Percentiles rank a stretch among this genome's conserved stretches.
Conservation (phyloP, 2,888 invertebrate species). For the Pyrrhia umbra region DNA sequence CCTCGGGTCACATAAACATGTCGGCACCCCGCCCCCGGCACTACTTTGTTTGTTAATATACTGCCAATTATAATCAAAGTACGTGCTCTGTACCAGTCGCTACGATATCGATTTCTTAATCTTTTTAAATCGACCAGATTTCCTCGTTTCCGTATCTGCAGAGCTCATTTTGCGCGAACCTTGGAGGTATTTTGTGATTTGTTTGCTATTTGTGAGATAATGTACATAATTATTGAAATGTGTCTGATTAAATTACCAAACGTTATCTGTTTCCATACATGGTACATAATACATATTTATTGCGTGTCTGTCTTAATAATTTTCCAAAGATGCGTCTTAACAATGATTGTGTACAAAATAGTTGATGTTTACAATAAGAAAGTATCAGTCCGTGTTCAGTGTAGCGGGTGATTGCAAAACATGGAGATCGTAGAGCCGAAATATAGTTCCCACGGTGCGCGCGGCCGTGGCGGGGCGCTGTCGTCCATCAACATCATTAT, state of each 20-base stretch:
- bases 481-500: constrained; percentile 89
- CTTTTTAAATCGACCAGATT: constrained; percentile 76
- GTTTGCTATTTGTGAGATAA: constrained; percentile 37
- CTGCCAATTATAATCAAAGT: constrained; percentile 87
- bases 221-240: constrained; percentile 9
- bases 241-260: constrained; percentile 14
- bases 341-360: constrained; percentile 39
- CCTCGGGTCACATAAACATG: constrained; percentile 86
- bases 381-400: constrained; percentile 65
- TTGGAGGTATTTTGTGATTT: constrained; percentile 59
- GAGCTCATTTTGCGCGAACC: constrained; percentile 58
- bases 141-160: constrained; percentile 72
- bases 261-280: constrained; percentile 15
- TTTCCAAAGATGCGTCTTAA: constrained; percentile 10
- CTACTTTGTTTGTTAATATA: constrained; percentile 88
- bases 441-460: constrained; percentile 87
- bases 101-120: constrained; percentile 85
- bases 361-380: constrained; percentile 72
- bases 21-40: constrained; percentile 83
- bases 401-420: constrained; percentile 84
- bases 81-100: constrained; percentile 71
- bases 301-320: not conserved
- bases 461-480: constrained; percentile 77
- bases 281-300: not conserved
- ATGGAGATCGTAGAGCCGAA: constrained; percentile 81